Conservation (phyloP, 2,797 vertebrate species). For the Chiroxiphia lanceolata region DNA sequence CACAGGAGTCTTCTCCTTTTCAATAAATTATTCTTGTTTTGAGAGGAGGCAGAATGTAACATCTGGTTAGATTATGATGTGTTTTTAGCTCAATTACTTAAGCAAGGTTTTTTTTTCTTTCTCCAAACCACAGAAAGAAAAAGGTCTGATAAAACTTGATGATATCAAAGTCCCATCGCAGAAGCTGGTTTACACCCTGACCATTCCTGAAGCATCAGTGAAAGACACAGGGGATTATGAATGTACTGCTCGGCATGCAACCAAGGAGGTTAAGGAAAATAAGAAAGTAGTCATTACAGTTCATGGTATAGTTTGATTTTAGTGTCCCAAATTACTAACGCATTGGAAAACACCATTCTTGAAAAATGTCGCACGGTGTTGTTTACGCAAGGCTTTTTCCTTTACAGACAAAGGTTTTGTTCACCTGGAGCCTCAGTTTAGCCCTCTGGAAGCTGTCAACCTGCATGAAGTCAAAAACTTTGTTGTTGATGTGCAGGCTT, state of each 20-base stretch:
- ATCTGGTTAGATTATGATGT: background rate
- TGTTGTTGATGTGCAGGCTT: slow-evolving; percentile 83
- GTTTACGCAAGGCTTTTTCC: slow-evolving; percentile 4
- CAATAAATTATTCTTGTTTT: background rate
- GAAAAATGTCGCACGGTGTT: background rate
- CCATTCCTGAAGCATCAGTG: slow-evolving; percentile 84
- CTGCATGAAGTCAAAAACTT: slow-evolving; percentile 92
- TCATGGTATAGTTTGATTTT: slow-evolving; percentile 81
- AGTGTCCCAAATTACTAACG: background rate
- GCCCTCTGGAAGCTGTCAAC: slow-evolving; percentile 82
- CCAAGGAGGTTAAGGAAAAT: slow-evolving; percentile 84
- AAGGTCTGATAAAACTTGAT: slow-evolving; percentile 74
- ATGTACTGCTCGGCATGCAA: slow-evolving; percentile 89
- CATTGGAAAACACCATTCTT: background rate
- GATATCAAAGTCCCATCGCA: slow-evolving; percentile 77
- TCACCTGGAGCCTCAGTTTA: slow-evolving; percentile 81
- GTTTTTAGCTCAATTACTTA: slow-evolving; percentile 14
- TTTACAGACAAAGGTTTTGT: slow-evolving; percentile 87
- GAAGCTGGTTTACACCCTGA: slow-evolving; percentile 87
- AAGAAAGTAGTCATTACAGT: slow-evolving; percentile 87
- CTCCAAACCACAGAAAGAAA: slow-evolving; percentile 79
- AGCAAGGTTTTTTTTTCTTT: background rate
- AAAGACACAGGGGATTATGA: slow-evolving; percentile 94
- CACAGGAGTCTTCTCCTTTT: background rate
- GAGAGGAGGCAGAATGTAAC: background rate